phyloP scores from a whole-genome alignment of 2,797 vertebrate species.

The Ctenosaura bakeri region DNA sequence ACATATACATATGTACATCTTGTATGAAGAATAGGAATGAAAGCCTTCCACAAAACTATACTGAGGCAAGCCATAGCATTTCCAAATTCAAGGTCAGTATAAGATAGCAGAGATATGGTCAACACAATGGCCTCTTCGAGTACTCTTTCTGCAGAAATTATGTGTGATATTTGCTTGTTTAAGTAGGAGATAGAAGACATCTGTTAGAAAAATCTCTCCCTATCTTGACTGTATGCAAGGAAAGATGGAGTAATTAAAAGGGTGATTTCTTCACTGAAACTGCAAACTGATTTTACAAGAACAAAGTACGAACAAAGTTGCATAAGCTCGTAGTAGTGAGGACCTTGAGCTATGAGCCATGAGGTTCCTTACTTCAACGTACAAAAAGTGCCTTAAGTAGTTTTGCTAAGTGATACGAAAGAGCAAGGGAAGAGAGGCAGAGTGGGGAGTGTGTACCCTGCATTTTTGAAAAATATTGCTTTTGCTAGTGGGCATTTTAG shows the following conservation, averaged over 20 bases:
- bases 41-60: no score
- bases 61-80: neutral
- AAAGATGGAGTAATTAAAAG: neutral
- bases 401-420: no score
- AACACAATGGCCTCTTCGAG: neutral
- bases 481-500: neutral
- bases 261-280: neutral
- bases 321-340: neutral
- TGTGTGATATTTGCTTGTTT: neutral
- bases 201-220: neutral
- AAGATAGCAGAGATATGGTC: no score
- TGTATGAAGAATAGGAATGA: no score
- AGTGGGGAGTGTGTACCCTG: neutral
- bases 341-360: neutral
- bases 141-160: neutral
- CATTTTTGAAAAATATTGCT: no score
- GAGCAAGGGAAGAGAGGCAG: neutral
- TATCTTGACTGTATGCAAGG: neutral
- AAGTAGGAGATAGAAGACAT: neutral
- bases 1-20: no score
- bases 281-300: neutral
- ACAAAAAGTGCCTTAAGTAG: no score
- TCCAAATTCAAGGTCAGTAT: neutral
- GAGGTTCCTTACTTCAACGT: neutral
- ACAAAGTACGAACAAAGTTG: neutral